Percentiles rank a stretch among this genome's conserved stretches.
Conservation (phyloP, 2,797 vertebrate genomes). For the Hemitrygon akajei region DNA sequence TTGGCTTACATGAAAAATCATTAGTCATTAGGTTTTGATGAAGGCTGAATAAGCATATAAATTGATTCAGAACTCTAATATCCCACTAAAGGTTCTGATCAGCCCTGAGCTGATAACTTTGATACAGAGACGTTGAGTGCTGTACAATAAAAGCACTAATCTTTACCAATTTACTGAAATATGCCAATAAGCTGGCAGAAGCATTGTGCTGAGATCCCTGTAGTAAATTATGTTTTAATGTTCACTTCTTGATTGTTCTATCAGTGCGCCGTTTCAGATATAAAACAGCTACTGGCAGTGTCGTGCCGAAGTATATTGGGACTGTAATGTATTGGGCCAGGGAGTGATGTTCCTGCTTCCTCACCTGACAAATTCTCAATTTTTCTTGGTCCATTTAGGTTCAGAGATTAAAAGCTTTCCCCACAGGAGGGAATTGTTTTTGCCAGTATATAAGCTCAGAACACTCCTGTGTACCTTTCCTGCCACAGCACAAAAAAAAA, state of each 20-base stretch:
- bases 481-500: neutral
- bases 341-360: conserved; percentile 18
- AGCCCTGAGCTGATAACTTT: neutral
- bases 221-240: conserved; percentile 13
- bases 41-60: neutral
- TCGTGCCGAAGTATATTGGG: neutral
- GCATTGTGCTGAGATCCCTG: neutral
- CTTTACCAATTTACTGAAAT: conserved; percentile 5
- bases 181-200: neutral
- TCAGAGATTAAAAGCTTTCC: conserved; percentile 15
- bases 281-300: neutral
- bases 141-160: conserved; percentile 12
- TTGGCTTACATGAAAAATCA: neutral
- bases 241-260: neutral
- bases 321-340: neutral
- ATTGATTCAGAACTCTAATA: neutral
- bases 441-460: neutral
- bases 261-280: neutral
- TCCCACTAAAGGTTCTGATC: neutral
- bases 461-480: neutral
- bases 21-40: no score
- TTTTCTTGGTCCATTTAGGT: conserved; percentile 30
- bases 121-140: neutral
- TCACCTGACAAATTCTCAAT: conserved; percentile 22
- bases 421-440: conserved; percentile 2